phyloP scores from a whole-genome alignment of 2,797 vertebrate species.

The Prionace glauca region DNA sequence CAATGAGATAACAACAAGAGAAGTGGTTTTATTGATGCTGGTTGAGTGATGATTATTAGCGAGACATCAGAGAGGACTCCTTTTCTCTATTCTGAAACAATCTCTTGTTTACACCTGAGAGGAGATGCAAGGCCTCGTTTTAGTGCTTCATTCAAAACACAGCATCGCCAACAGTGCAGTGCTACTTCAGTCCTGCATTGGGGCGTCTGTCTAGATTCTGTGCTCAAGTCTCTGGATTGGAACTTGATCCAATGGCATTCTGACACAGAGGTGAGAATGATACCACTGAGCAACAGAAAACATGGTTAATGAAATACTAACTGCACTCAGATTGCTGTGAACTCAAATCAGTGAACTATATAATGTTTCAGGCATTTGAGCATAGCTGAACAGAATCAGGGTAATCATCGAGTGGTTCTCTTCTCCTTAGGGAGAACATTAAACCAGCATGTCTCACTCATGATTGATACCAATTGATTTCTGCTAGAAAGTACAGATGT shows the following conservation, averaged over 20 bases:
- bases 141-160: background rate
- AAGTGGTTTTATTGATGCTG: background rate
- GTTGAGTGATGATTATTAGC: background rate
- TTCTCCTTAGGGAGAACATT: background rate
- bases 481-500: background rate
- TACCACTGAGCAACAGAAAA: background rate
- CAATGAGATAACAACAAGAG: background rate
- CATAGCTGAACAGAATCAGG: background rate
- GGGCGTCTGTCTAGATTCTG: background rate
- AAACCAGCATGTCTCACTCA: background rate
- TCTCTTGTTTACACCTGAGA: background rate
- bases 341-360: background rate
- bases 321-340: background rate
- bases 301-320: background rate
- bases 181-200: background rate
- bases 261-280: background rate
- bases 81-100: background rate
- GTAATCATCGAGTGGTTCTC: background rate
- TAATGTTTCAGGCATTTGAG: background rate
- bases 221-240: background rate
- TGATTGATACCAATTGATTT: background rate
- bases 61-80: background rate
- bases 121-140: background rate
- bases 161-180: background rate
- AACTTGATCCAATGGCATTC: background rate